Base-by-base conservation (phyloP, 2,888 invertebrate genomes). In the Herminia tarsipennalis region DNA sequence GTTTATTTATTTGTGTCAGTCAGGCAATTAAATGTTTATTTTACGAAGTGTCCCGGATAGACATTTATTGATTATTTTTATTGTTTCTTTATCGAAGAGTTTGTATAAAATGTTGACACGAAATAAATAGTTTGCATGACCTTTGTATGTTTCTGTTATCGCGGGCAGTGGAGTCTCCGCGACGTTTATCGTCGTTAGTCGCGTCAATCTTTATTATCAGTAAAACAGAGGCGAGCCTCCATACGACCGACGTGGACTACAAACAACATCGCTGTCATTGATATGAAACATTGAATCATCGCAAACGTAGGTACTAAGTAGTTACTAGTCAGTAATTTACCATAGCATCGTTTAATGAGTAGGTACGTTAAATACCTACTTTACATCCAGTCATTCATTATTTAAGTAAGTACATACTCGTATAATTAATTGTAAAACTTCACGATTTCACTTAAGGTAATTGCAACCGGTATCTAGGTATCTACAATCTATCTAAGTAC, bases 221-320 rank as follows among this genome's bases (percentile, higher is more conserved):
- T n/a, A 22, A 30, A 35, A 56, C 52, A 56, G 58, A 63, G 70
- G 63, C 74, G 50, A 72, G 74, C 74, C 74, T 70, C 70, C 73
- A 52, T 30, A 42, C 46, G 42, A 42, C 47, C 14, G n/a, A 36
- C 21, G 17, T 10, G 10, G 16, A 10, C 30, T 14, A 16, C 3
- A 38, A 13, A 22, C n/a, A 10, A 35, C 24, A 10, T 14, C 10
- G 16, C 6, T 10, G 5, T 17, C 13, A 18, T 13, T 14, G 6
- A 10, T 9, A 39, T 30, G 22, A 55, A 49, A 41, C 40, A 61
- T 25, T 62, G 57, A 60, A 10, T 59, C 52, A 56, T 46, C 9
- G 5, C 12, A 12, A 13, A 3, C 5, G 14, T 39, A 24, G 5
- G 28, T 52, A 24, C 32, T 17, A 17, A 20, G 17, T 32, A 16